These are phyloP conservation scores for Montipora sp. DNA, from an alignment of 64 coral and sea anemone species.

Conservation along the genomic window DNA sequence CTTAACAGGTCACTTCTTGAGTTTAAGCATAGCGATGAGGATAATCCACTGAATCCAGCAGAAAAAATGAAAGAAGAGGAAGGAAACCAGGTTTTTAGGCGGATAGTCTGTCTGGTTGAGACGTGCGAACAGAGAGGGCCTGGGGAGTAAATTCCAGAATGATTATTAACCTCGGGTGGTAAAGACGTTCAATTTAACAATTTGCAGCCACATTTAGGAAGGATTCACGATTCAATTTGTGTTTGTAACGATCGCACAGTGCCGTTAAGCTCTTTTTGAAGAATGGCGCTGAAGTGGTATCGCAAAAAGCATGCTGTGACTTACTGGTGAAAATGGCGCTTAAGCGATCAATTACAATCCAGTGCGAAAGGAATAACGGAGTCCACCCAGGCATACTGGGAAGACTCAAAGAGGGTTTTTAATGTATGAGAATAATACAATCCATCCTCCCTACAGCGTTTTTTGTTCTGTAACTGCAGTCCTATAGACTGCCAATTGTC, in stretches of 20 bases:
- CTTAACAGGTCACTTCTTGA: not conserved
- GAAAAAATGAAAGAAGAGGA: not conserved
- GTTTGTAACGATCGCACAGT: not conserved
- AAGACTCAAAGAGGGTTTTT: not conserved
- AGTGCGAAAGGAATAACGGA: not conserved
- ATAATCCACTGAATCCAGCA: not conserved
- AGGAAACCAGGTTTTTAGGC: not conserved
- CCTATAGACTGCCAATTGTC: conserved; percentile 30
- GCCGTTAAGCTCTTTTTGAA: not conserved
- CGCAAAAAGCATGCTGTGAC: not conserved
- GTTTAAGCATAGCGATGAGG: not conserved
- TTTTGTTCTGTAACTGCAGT: not conserved
- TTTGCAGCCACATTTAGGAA: not conserved
- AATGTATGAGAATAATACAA: conserved; percentile 7
- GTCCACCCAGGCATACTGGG: not conserved
- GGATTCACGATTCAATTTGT: no score
- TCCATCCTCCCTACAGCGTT: not conserved
- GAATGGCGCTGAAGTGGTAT: not conserved
- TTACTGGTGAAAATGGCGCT: not conserved
- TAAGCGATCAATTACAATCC: no score
- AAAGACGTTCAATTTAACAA: not conserved
- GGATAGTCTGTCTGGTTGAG: not conserved
- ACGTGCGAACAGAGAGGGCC: no score
- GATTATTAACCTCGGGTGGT: not conserved
- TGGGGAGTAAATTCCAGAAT: not conserved